Percentiles rank a stretch among this genome's conserved stretches.
phyloP scores from a whole-genome alignment of 2,113 vertebrate species.

The Percopsis transmontana region DNA sequence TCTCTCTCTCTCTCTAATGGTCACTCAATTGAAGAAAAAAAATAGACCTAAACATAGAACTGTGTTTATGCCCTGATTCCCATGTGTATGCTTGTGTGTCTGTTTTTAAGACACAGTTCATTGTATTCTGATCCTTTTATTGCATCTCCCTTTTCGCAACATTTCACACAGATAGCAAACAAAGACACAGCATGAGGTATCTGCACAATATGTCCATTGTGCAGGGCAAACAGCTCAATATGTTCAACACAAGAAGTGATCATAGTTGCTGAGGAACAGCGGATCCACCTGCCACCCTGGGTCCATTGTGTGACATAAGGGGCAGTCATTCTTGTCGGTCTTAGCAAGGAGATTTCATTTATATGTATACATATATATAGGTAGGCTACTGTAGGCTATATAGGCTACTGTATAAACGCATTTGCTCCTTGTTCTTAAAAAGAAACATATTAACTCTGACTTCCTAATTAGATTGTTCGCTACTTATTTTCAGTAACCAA shows the following conservation, averaged over 20 bases:
- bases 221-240: conserved; percentile 14
- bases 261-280: conserved; percentile 38
- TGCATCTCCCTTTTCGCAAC: neutral
- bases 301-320: conserved; percentile 56
- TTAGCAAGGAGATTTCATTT: neutral
- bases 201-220: neutral
- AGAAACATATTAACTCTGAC: conserved; percentile 15
- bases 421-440: neutral
- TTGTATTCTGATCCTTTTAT: neutral
- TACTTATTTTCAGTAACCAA: conserved; percentile 18
- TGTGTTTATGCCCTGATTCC: neutral
- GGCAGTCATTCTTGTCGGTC: conserved; percentile 23
- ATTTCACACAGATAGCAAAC: conserved; percentile 5
- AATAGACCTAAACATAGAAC: no score
- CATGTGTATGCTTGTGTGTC: neutral
- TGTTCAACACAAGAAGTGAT: conserved; percentile 21
- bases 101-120: neutral
- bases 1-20: neutral
- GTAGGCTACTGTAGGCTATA: no score
- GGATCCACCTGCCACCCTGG: conserved; percentile 63
- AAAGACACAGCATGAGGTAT: conserved; percentile 3
- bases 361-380: no score
- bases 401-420: no score
- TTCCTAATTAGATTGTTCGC: neutral
- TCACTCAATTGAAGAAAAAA: no score